phyloP scores from a whole-genome alignment of 2,888 invertebrate species.

The Tortricodes alternella region DNA sequence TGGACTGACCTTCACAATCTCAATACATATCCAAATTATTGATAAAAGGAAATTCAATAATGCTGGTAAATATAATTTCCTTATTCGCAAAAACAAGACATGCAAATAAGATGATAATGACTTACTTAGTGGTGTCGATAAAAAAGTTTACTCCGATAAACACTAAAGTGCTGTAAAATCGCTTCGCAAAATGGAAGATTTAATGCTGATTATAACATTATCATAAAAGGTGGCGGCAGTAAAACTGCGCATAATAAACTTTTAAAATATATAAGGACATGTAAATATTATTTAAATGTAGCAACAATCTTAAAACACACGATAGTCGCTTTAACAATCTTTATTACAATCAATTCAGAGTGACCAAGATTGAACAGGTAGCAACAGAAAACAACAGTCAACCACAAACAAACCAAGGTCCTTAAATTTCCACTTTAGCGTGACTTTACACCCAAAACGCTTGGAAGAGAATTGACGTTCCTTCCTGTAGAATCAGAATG shows the following conservation, averaged over 20 bases:
- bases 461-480: no score
- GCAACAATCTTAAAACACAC: neutral
- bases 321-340: neutral
- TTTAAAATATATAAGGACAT: neutral
- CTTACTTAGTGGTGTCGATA: slow-evolving; percentile 22
- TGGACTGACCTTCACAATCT: neutral
- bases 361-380: no score
- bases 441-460: no score
- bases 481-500: no score
- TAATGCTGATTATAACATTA: slow-evolving; percentile 23
- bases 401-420: no score
- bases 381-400: no score
- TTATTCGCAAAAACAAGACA: neutral
- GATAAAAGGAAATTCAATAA: slow-evolving; percentile 9
- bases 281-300: neutral
- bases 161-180: slow-evolving; percentile 5
- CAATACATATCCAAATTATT: neutral
- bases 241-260: neutral
- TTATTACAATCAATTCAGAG: no score
- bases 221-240: slow-evolving; percentile 11
- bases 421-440: no score
- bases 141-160: slow-evolving; percentile 8
- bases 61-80: neutral
- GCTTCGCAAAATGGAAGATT: slow-evolving; percentile 14
- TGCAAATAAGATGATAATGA: slow-evolving; percentile 20